Conservation (phyloP, 2,888 invertebrate genomes). For the Odontothrips loti region DNA sequence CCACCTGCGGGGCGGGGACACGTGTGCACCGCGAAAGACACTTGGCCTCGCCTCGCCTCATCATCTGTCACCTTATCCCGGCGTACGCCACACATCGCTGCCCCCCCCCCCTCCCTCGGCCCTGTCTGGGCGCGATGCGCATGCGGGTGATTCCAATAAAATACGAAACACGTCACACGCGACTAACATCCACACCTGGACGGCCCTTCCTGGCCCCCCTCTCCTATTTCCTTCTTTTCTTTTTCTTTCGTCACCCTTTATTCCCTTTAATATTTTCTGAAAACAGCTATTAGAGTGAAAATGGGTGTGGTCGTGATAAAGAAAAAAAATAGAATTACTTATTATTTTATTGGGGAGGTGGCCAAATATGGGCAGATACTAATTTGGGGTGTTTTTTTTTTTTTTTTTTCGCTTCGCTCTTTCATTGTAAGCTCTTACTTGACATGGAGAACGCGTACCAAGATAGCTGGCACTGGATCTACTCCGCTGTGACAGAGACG, state of each 20-base stretch:
- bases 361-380: no score
- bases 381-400: no score
- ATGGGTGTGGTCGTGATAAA: no score
- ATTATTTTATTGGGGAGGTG: no score
- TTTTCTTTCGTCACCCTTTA: slow-evolving; percentile 1
- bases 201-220: background rate
- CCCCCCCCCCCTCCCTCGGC: background rate
- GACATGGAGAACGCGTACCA: no score
- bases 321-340: no score
- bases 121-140: background rate
- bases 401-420: no score
- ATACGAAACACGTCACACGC: slow-evolving; percentile 12
- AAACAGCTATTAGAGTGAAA: no score
- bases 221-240: background rate
- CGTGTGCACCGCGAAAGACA: background rate
- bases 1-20: no score
- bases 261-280: slow-evolving; percentile 42
- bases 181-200: background rate
- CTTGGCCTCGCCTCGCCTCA: background rate
- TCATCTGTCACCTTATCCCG: slow-evolving; percentile 19
- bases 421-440: no score
- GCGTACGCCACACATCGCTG: background rate
- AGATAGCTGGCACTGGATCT: no score
- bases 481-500: no score
- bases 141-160: slow-evolving; percentile 26